phyloP scores from a whole-genome alignment of 2,888 invertebrate genomes.

The Polietes domitor region DNA sequence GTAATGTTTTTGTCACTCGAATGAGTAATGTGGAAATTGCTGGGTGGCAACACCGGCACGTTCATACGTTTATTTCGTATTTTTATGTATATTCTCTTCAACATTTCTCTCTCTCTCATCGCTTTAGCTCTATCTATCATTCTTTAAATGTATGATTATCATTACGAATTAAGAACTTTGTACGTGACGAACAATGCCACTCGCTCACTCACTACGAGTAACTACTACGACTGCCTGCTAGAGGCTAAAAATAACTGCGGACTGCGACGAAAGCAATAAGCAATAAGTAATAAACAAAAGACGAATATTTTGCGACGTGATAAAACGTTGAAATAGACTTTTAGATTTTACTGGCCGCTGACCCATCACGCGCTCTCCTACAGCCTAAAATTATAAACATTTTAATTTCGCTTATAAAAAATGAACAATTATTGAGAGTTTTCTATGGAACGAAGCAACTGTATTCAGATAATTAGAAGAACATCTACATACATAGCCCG shows the following conservation, averaged over 20 bases:
- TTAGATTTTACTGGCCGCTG: constrained; percentile 5
- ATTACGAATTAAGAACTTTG: constrained; percentile 55
- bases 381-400: neutral
- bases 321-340: constrained; percentile 42
- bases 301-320: constrained; percentile 53
- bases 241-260: constrained; percentile 31
- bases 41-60: no score
- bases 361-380: neutral
- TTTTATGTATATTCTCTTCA: neutral
- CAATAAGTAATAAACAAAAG: constrained; percentile 27
- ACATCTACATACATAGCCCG: no score
- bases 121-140: neutral
- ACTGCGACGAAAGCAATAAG: constrained; percentile 34
- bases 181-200: constrained; percentile 54
- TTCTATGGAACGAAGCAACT: neutral
- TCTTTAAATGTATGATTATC: constrained; percentile 32
- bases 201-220: constrained; percentile 37
- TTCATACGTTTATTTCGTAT: neutral
- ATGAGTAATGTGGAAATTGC: no score
- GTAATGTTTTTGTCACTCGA: no score
- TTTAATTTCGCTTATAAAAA: neutral
- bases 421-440: neutral
- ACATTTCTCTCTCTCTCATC: neutral
- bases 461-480: neutral
- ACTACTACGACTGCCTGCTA: constrained; percentile 21